Conservation (phyloP, 1,140 invertebrate genomes). For the Drosophila sucinea region DNA sequence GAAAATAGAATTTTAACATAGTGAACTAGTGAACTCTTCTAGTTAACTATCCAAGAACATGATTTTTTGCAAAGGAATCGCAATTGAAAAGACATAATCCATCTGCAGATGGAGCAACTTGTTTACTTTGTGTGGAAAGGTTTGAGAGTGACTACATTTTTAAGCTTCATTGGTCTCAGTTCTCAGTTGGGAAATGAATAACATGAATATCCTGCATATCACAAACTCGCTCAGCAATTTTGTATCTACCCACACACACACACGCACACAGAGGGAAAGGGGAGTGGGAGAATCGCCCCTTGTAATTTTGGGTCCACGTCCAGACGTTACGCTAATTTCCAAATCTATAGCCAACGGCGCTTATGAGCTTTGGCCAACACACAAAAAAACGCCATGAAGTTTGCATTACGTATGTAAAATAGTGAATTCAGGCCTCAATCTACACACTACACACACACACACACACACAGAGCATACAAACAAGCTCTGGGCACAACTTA, state of each 20-base stretch:
- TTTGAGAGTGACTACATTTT: too few relatives aligned
- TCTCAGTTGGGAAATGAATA: too few relatives aligned
- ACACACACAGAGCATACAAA: constrained; percentile 15
- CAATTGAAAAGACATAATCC: too few relatives aligned
- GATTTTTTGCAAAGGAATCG: too few relatives aligned
- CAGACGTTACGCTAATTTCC: constrained; percentile 68
- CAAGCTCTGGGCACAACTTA: constrained; percentile 6
- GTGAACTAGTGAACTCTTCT: too few relatives aligned
- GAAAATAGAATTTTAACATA: too few relatives aligned
- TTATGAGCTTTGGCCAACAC: constrained; percentile 65
- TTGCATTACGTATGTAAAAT: constrained; percentile 80
- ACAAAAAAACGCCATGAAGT: constrained; percentile 63
- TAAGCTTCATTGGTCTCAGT: too few relatives aligned
- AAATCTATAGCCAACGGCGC: constrained; percentile 66
- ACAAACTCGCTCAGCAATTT: constrained; percentile 5
- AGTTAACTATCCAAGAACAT: too few relatives aligned
- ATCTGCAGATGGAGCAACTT: too few relatives aligned
- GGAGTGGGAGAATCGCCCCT: background rate
- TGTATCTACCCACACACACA: background rate
- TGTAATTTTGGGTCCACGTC: constrained; percentile 6
- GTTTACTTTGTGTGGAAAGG: too few relatives aligned
- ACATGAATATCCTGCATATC: too few relatives aligned
- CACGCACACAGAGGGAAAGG: background rate
- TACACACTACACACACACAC: background rate
- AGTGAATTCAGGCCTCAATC: constrained; percentile 49